phyloP scores from a whole-genome alignment of 2,888 invertebrate genomes.

The Cephus spinipes region DNA sequence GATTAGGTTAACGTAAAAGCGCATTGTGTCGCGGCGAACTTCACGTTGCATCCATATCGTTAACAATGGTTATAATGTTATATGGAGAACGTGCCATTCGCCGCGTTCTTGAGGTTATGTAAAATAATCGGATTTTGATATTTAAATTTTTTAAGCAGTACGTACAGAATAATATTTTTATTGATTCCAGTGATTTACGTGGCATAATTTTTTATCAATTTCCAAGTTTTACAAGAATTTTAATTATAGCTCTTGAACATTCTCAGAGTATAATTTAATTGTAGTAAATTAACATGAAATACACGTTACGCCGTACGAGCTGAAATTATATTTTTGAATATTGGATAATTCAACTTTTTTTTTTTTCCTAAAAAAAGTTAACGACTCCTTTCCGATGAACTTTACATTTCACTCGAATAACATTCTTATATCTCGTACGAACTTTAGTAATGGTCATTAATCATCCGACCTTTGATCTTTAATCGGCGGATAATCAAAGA shows the following conservation, averaged over 20 bases:
- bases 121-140: neutral
- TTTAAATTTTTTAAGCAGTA: too few species aligned
- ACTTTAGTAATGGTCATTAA: neutral
- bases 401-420: neutral
- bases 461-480: conserved; percentile 16
- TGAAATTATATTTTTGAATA: neutral
- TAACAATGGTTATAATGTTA: conserved; percentile 24
- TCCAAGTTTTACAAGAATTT: neutral
- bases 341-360: neutral
- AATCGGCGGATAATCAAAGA: conserved; percentile 18
- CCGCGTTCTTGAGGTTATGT: neutral
- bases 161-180: too few species aligned
- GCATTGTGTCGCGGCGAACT: conserved; percentile 23
- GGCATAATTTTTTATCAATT: neutral
- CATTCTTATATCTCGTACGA: neutral
- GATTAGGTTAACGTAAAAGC: conserved; percentile 30
- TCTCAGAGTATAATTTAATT: neutral
- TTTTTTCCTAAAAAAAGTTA: neutral
- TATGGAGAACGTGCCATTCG: neutral
- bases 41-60: conserved; percentile 23
- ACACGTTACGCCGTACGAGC: neutral
- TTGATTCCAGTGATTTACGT: neutral
- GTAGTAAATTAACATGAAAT: neutral
- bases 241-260: neutral
- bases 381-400: neutral